Base-by-base conservation (phyloP, 2,113 vertebrate genomes). In the Sorex fumeus region DNA sequence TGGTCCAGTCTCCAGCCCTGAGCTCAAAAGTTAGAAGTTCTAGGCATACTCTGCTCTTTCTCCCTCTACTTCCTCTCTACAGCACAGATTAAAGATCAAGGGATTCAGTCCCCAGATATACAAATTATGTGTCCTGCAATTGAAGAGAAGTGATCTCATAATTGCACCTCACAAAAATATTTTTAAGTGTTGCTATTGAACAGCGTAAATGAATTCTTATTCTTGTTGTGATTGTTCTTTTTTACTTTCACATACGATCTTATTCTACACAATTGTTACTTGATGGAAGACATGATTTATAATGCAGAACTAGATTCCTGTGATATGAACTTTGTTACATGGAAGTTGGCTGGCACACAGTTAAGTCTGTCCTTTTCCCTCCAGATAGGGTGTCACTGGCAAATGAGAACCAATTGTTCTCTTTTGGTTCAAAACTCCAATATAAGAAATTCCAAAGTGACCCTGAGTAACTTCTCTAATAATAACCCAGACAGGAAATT, bases 401-500 rank as follows among this genome's bases (percentile, higher is more conserved):
- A 91, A 93, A 93, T 47, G n/a, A 84, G 53, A 96, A 70, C 4
- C 50, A 93, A 76, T 28, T 78, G 18, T 30, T 43, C 34, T 90
- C 57, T 21, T 23, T 60, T 60, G 57, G 18, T 96, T 87, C 45
- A 62, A 62, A 88, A 75, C 8, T 78, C 50, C 47, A 90, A 1
- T 75, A 34, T 21, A 87, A 95, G 64, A 60, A 82, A 82, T 84
- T 79, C 32, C 23, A 81, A 83, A 91, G 74, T 8, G 2, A 88
- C n/a, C 40, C 67, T n/a, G 10, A 32, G 43, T 75, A 72, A 43
- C 13, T 90, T 80, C 32, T 67, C 27, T 75, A 74, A 81, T 80
- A 94, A 81, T 92, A 83, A 82, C 13, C n/a, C 28, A 62, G 70
- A 69, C 79, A 93, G 80, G 75, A 94, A 92, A 90, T 70, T 79